Conservation (phyloP, 2,113 vertebrate genomes). For the Meleagris gallopavo region DNA sequence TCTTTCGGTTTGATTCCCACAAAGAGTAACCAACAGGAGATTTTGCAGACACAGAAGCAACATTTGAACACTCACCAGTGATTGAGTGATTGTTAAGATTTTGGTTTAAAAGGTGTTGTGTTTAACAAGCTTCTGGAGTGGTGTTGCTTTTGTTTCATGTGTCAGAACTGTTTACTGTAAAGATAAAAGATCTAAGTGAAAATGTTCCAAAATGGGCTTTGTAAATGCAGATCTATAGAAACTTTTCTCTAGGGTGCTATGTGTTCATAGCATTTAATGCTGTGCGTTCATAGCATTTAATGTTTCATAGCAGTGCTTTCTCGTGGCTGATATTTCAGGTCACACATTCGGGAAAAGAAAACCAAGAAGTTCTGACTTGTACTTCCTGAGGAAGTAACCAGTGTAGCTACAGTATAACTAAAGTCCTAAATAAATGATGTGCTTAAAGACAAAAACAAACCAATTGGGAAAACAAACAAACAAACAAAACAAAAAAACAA, state of each 20-base stretch:
- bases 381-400: conserved; percentile 21
- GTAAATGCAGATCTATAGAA: neutral
- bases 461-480: neutral
- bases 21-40: neutral
- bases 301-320: neutral
- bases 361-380: neutral
- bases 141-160: neutral
- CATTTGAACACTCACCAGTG: neutral
- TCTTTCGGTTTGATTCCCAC: neutral
- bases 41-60: neutral
- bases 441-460: conserved; percentile 32
- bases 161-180: neutral
- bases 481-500: neutral
- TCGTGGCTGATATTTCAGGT: neutral
- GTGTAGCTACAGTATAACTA: conserved; percentile 26
- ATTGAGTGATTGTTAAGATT: neutral
- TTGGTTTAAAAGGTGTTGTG: neutral
- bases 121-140: neutral
- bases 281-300: neutral
- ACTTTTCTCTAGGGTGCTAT: neutral
- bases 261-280: neutral
- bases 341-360: neutral
- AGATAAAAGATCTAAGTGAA: neutral
- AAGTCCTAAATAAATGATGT: conserved; percentile 25
- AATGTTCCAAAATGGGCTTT: neutral